Evolutionary conservation across 2,888 invertebrate species (phyloP).

Genomic region (Scrobipalpa costella): DNA sequence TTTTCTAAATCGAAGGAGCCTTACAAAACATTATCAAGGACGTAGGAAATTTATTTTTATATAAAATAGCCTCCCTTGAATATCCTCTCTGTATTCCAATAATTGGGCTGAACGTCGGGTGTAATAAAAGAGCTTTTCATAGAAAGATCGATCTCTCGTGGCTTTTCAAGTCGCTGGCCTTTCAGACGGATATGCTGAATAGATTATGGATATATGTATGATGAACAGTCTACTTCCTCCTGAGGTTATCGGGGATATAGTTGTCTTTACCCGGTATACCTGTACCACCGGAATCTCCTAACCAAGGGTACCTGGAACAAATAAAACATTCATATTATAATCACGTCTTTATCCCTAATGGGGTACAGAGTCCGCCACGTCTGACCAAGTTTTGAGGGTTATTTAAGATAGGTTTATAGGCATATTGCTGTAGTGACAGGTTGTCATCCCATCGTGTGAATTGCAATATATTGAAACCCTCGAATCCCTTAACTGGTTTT

Average conservation of each 20-base stretch:
- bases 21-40: not conserved
- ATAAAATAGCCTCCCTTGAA: conserved; percentile 2
- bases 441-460: too few relatives aligned
- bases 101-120: not conserved
- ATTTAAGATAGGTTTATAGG: too few relatives aligned
- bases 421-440: too few relatives aligned
- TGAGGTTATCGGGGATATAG: conserved; percentile 87
- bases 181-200: conserved; percentile 37
- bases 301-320: conserved; percentile 88
- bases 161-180: conserved; percentile 14
- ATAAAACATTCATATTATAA: conserved; percentile 8
- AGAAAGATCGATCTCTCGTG: conserved; percentile 13
- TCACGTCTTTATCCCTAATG: too few relatives aligned
- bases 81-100: conserved; percentile 6
- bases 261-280: conserved; percentile 90
- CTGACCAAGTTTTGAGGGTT: too few relatives aligned
- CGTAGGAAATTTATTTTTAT: not conserved
- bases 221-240: conserved; percentile 56
- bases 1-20: conserved; percentile 6
- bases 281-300: conserved; percentile 92
- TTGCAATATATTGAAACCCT: too few relatives aligned
- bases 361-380: too few relatives aligned
- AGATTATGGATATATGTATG: conserved; percentile 40
- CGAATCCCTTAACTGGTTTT: too few relatives aligned
- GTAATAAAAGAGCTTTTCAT: conserved; percentile 15